A percentile compares a stretch with the other conserved stretches of the same genome.
These are phyloP conservation scores for Perccottus glenii DNA, from an alignment of 2,113 vertebrate species.

Conservation along the genomic window DNA sequence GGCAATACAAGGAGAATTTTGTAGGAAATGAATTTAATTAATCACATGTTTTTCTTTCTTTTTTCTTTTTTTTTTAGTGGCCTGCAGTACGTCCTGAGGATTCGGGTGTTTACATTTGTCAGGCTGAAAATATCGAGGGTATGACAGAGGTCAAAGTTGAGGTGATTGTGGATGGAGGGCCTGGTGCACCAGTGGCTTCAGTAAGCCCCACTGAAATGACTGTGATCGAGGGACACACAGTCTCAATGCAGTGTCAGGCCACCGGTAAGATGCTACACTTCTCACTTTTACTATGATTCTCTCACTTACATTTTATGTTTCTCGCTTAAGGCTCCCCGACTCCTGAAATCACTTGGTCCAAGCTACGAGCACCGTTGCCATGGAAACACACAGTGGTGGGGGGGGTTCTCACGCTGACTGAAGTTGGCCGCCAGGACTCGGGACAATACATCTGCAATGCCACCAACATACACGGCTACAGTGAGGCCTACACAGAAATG, in stretches of 20 bases:
- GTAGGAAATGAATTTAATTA: background rate
- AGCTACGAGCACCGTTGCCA: slow-evolving; percentile 91
- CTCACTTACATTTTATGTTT: background rate
- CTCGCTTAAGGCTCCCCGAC: slow-evolving; percentile 80
- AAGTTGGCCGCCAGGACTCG: slow-evolving; percentile 91
- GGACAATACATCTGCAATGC: slow-evolving; percentile 98
- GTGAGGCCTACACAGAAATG: slow-evolving; percentile 84
- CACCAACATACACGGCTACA: slow-evolving; percentile 81
- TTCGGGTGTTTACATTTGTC: slow-evolving; percentile 86
- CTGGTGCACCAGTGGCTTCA: slow-evolving; percentile 71
- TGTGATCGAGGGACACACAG: slow-evolving; percentile 82
- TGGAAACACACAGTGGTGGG: slow-evolving; percentile 88
- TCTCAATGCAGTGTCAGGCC: slow-evolving; percentile 85
- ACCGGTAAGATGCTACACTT: slow-evolving; percentile 75
- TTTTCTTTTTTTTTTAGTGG: slow-evolving; percentile 75
- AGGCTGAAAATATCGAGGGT: slow-evolving; percentile 84
- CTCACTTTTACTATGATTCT: background rate
- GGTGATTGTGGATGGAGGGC: slow-evolving; percentile 73
- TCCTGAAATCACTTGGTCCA: slow-evolving; percentile 91
- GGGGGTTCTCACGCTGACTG: slow-evolving; percentile 84
- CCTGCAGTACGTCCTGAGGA: slow-evolving; percentile 77
- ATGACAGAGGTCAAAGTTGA: slow-evolving; percentile 82
- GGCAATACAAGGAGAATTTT: too few relatives aligned
- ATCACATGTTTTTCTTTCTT: background rate
- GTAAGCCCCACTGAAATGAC: slow-evolving; percentile 75